These are phyloP conservation scores for Mythimna loreyi DNA, from an alignment of 2,888 invertebrate genomes.

Conservation along the genomic window DNA sequence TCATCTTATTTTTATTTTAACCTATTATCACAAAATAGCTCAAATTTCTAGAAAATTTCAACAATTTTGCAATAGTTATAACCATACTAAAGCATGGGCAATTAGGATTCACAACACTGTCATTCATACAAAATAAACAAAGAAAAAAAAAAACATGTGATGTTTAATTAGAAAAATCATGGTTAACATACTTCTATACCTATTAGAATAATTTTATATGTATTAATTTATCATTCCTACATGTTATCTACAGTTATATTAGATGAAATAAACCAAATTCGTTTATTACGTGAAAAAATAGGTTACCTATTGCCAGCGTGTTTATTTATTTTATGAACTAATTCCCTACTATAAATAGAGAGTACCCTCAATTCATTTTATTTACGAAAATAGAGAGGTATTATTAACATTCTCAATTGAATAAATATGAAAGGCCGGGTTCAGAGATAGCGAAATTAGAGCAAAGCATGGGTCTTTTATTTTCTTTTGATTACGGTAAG, in stretches of 20 bases:
- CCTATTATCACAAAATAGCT: too few relatives aligned
- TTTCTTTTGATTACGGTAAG: slow-evolving; percentile 47
- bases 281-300: slow-evolving; percentile 55
- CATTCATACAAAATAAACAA: slow-evolving; percentile 18
- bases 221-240: slow-evolving; percentile 30
- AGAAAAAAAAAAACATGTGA: background rate
- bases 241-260: slow-evolving; percentile 13
- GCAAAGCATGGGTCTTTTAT: slow-evolving; percentile 47
- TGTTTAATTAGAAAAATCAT: background rate
- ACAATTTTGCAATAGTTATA: background rate
- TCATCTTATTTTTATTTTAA: too few relatives aligned
- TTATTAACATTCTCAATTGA: background rate
- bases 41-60: too few relatives aligned
- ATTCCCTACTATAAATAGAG: slow-evolving; percentile 64
- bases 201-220: background rate
- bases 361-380: slow-evolving; percentile 1
- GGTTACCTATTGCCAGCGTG: slow-evolving; percentile 78
- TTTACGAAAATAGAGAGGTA: background rate
- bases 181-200: background rate
- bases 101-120: background rate
- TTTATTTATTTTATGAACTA: slow-evolving; percentile 71
- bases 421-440: slow-evolving; percentile 31
- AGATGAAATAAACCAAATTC: background rate
- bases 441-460: slow-evolving; percentile 44
- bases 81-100: background rate